These are phyloP conservation scores for Amphiduros pacificus DNA, from an alignment of 2,888 invertebrate genomes.

Conservation along the genomic window DNA sequence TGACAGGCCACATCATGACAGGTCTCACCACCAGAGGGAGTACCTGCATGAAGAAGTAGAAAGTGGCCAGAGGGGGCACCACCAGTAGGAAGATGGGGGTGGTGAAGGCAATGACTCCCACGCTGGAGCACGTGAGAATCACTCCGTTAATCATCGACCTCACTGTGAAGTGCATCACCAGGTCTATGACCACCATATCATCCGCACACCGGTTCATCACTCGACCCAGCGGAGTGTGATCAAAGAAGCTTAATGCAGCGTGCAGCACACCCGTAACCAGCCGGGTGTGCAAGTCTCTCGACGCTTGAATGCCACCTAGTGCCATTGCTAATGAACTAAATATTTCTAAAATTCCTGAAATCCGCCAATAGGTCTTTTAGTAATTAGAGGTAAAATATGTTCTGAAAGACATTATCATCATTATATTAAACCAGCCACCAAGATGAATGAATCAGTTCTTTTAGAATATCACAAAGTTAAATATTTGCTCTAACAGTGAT, in stretches of 20 bases:
- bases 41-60: slow-evolving; percentile 35
- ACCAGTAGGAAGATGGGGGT: slow-evolving; percentile 21
- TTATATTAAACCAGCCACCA: no score
- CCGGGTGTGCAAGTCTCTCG: slow-evolving; percentile 42
- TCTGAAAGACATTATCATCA: no score
- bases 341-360: slow-evolving; percentile 29
- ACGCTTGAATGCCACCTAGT: slow-evolving; percentile 54
- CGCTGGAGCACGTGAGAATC: slow-evolving; percentile 23
- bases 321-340: slow-evolving; percentile 39
- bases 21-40: not conserved
- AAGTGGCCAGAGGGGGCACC: slow-evolving; percentile 25
- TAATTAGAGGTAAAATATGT: no score
- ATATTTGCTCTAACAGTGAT: no score
- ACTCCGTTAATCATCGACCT: slow-evolving; percentile 49
- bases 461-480: no score
- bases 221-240: slow-evolving; percentile 46
- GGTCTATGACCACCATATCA: slow-evolving; percentile 46
- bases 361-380: no score
- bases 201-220: slow-evolving; percentile 50
- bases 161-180: slow-evolving; percentile 43
- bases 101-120: slow-evolving; percentile 24
- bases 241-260: slow-evolving; percentile 48
- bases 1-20: no score
- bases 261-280: slow-evolving; percentile 51
- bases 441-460: no score